phyloP scores from a whole-genome alignment of 2,797 vertebrate genomes.

The Lacerta viridis region DNA sequence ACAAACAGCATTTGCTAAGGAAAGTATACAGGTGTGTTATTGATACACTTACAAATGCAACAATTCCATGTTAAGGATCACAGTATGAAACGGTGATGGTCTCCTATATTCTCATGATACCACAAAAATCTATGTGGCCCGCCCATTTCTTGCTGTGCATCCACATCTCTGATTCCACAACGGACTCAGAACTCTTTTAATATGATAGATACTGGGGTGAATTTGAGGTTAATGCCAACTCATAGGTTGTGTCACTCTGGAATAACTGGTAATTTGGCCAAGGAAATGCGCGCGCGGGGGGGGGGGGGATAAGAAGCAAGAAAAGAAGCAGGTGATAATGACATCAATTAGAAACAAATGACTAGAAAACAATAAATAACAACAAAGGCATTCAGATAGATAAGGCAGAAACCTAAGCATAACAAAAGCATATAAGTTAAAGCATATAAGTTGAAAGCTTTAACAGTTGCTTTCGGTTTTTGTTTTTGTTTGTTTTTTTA shows the following conservation, averaged over 20 bases:
- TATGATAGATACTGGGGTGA: slow-evolving; percentile 59
- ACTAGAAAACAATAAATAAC: slow-evolving; percentile 34
- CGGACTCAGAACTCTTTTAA: slow-evolving; percentile 57
- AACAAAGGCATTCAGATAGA: not conserved
- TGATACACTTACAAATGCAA: not conserved
- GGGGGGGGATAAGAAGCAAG: slow-evolving; percentile 46
- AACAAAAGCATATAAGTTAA: too few species aligned
- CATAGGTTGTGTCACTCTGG: slow-evolving; percentile 49
- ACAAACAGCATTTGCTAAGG: not conserved
- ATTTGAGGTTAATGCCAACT: slow-evolving; percentile 63
- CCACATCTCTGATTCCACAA: slow-evolving; percentile 65
- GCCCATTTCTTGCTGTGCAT: slow-evolving; percentile 47
- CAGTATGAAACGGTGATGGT: slow-evolving; percentile 37
- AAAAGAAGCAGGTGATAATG: slow-evolving; percentile 4
- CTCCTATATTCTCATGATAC: slow-evolving; percentile 44
- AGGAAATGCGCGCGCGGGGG: slow-evolving; percentile 36
- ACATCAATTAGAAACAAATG: slow-evolving; percentile 36
- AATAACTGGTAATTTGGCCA: slow-evolving; percentile 48
- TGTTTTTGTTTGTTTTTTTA: not conserved
- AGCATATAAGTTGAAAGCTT: slow-evolving; percentile 38
- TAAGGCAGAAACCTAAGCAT: not conserved
- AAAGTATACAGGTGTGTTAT: not conserved
- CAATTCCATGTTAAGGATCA: slow-evolving; percentile 15
- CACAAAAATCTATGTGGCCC: slow-evolving; percentile 57
- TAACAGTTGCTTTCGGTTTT: not conserved